phyloP scores from a whole-genome alignment of 2,797 vertebrate genomes.

The Sebastes matsubarae region DNA sequence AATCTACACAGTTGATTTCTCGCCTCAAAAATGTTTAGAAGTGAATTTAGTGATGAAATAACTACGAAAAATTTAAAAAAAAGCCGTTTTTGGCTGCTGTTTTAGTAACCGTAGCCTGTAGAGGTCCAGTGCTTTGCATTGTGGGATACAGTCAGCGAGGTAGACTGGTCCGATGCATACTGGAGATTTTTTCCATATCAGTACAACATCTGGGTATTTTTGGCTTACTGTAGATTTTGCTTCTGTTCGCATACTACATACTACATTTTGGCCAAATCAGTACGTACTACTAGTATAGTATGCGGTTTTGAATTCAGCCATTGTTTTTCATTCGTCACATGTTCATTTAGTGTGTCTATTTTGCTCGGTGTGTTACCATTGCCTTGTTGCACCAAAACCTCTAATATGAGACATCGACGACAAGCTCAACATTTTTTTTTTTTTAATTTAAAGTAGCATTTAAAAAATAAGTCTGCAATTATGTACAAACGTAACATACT shows the following conservation, averaged over 20 bases:
- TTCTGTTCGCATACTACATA: accelerated
- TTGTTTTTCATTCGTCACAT: background rate
- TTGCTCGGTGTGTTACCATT: background rate
- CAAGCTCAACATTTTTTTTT: background rate
- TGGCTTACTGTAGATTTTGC: too few species aligned
- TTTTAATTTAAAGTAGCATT: background rate
- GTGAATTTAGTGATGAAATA: too few species aligned
- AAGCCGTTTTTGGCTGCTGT: too few species aligned
- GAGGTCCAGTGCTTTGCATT: accelerated
- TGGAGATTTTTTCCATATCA: too few species aligned
- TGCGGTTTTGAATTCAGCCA: too few species aligned
- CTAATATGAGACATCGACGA: background rate
- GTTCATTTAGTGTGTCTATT: background rate
- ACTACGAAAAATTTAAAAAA: accelerated
- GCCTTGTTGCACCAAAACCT: background rate
- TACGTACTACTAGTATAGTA: too few species aligned
- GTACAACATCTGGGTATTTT: accelerated
- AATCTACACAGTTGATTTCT: too few species aligned
- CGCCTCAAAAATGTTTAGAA: too few species aligned
- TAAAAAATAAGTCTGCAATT: background rate
- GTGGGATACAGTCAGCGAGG: too few species aligned
- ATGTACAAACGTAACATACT: background rate
- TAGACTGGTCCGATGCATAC: too few species aligned
- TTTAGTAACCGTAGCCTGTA: too few species aligned
- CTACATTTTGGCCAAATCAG: too few species aligned